phyloP scores from a whole-genome alignment of 2,888 invertebrate genomes.

The Oxycera nigricornis region DNA sequence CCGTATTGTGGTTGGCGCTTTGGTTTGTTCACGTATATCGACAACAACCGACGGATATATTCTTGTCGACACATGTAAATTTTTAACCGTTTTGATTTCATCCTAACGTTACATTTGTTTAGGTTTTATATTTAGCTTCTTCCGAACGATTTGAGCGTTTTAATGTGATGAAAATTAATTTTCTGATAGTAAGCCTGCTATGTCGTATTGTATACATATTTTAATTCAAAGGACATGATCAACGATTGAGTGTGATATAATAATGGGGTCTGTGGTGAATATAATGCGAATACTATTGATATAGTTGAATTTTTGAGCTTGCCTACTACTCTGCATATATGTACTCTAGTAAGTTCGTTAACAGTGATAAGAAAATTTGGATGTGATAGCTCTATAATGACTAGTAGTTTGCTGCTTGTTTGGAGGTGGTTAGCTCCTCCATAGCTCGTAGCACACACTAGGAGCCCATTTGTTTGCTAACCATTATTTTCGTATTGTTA shows the following conservation, averaged over 20 bases:
- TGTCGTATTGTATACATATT: background rate
- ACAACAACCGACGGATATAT: background rate
- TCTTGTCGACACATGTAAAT: background rate
- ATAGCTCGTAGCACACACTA: too few relatives aligned
- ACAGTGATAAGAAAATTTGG: background rate
- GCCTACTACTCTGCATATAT: background rate
- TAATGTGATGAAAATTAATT: background rate
- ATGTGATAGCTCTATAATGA: background rate
- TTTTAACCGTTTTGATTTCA: background rate
- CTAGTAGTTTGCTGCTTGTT: background rate
- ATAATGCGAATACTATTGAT: too few relatives aligned
- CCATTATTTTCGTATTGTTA: conserved; percentile 10
- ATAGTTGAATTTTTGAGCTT: background rate
- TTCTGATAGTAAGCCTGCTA: background rate
- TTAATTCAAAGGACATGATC: background rate
- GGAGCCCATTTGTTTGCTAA: conserved; percentile 12
- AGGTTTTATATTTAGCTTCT: background rate
- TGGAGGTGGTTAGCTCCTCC: background rate
- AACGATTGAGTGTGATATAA: too few relatives aligned
- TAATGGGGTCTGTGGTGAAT: too few relatives aligned
- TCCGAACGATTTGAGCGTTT: background rate
- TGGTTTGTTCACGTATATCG: background rate
- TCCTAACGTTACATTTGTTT: background rate
- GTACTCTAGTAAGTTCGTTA: background rate
- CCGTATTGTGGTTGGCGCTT: background rate